phyloP scores from a whole-genome alignment of 2,888 invertebrate species.

The Drosophila tanythrix region DNA sequence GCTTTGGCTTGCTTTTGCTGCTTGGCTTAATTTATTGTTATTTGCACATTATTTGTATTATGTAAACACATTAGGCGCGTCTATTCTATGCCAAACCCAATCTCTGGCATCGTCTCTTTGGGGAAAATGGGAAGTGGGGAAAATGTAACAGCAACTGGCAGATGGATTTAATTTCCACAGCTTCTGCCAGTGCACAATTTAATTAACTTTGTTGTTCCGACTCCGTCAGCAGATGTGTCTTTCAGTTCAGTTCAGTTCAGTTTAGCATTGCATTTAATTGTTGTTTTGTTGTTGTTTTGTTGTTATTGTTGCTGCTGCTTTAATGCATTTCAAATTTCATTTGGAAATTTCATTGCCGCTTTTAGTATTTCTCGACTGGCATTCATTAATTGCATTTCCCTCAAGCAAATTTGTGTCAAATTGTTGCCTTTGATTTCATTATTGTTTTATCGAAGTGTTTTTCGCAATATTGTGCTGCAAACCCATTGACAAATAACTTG shows the following conservation, averaged over 20 bases:
- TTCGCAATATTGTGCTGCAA: constrained; percentile 24
- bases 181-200: constrained; percentile 60
- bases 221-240: constrained; percentile 42
- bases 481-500: constrained; percentile 34
- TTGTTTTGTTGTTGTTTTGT: constrained; percentile 4
- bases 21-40: constrained; percentile 73
- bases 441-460: constrained; percentile 44
- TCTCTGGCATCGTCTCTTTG: constrained; percentile 27
- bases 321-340: constrained; percentile 49
- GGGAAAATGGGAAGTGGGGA: constrained; percentile 5
- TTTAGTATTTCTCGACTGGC: constrained; percentile 19
- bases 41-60: constrained; percentile 71
- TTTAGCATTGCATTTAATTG: constrained; percentile 16
- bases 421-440: constrained; percentile 62
- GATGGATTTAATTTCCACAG: constrained; percentile 63
- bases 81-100: constrained; percentile 9
- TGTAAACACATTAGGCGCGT: constrained; percentile 71
- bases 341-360: constrained; percentile 56
- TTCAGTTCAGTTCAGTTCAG: constrained; percentile 12
- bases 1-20: constrained; percentile 47
- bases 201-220: constrained; percentile 69
- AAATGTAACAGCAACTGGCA: constrained; percentile 32
- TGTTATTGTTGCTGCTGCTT: constrained; percentile 17
- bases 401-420: constrained; percentile 56
- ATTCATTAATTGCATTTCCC: constrained; percentile 56